Percentiles rank a stretch among this genome's conserved stretches.
These are phyloP conservation scores for Oenanthe melanoleuca DNA, from an alignment of 2,113 vertebrate species.

Conservation along the genomic window DNA sequence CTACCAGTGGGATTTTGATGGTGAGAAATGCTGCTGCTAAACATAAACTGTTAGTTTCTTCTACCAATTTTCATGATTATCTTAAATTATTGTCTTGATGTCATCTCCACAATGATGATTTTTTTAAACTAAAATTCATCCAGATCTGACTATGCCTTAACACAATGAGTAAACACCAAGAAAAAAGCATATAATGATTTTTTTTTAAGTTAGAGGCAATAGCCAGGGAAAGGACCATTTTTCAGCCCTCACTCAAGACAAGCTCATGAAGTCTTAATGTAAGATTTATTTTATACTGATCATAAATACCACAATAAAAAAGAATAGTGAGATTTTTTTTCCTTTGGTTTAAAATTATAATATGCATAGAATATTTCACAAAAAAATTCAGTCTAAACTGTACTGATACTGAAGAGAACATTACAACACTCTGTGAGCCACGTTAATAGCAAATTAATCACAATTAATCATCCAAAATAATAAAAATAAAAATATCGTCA, in stretches of 20 bases:
- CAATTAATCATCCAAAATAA: neutral
- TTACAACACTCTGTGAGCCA: neutral
- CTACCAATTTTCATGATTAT: fast-evolving
- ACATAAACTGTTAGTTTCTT: neutral
- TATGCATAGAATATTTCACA: neutral
- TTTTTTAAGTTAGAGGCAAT: neutral
- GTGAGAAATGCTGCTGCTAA: neutral
- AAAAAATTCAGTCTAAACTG: neutral
- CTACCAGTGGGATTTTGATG: neutral
- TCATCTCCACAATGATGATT: neutral
- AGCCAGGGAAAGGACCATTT: neutral
- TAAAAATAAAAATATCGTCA: neutral
- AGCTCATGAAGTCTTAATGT: neutral
- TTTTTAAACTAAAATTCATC: neutral
- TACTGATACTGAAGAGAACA: neutral
- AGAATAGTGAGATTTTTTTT: neutral
- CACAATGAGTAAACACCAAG: neutral
- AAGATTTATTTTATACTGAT: neutral
- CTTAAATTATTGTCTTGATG: neutral
- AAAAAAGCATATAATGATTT: fast-evolving
- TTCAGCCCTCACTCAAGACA: neutral
- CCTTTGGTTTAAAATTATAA: neutral
- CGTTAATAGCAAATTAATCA: neutral
- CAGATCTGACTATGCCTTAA: neutral
- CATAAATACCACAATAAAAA: neutral